phyloP scores from a whole-genome alignment of 53 echinoderm and acorn worm genomes.

The Patiria pectinifera region DNA sequence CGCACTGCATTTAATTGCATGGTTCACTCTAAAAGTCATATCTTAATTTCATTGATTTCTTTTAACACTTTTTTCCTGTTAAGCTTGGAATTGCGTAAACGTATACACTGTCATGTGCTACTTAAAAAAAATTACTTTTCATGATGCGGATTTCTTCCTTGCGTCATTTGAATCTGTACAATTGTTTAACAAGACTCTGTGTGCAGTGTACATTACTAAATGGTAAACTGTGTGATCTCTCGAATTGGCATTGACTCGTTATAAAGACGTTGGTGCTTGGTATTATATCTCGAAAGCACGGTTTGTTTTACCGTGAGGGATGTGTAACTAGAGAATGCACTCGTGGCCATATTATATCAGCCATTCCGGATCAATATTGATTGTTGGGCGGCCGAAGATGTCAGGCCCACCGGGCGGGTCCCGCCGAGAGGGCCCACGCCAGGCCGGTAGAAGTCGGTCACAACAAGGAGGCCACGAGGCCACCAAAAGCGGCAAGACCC shows the following conservation, averaged over 20 bases:
- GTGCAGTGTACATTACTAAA: not conserved
- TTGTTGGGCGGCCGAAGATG: not conserved
- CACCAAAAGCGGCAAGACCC: conserved; percentile 7
- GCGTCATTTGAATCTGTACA: too few species aligned
- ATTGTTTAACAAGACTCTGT: not conserved
- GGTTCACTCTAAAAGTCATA: too few species aligned
- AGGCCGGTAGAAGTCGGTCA: not conserved
- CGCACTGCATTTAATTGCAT: too few species aligned
- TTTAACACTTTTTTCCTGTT: too few species aligned
- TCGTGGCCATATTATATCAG: not conserved
- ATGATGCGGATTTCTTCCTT: too few species aligned
- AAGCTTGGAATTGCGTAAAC: too few species aligned
- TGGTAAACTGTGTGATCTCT: not conserved
- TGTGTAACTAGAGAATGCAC: not conserved
- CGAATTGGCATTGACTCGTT: not conserved
- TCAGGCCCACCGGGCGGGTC: not conserved
- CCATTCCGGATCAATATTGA: not conserved
- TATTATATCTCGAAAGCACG: not conserved
- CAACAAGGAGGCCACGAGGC: not conserved
- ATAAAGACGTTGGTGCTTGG: not conserved
- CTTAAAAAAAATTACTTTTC: too few species aligned
- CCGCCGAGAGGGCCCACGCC: not conserved
- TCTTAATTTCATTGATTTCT: too few species aligned
- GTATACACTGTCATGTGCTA: too few species aligned
- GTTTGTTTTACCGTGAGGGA: conserved; percentile 10